phyloP scores from a whole-genome alignment of 2,888 invertebrate species.

The Amiota minor region DNA sequence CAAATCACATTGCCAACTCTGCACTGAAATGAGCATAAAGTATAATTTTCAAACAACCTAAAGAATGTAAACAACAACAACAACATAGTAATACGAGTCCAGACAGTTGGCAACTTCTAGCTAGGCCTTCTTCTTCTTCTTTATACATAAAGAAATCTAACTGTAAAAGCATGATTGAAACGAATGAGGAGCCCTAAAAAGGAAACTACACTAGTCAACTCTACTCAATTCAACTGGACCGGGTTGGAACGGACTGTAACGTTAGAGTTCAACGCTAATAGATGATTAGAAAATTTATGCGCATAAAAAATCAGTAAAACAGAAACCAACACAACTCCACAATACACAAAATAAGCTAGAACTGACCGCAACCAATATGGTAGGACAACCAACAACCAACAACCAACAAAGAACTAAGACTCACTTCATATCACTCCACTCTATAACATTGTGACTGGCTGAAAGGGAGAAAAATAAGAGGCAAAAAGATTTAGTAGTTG shows the following conservation, averaged over 20 bases:
- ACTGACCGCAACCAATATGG: slow-evolving; percentile 8
- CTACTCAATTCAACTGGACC: neutral
- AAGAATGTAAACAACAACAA: neutral
- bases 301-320: slow-evolving; percentile 22
- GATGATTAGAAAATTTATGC: slow-evolving; percentile 29
- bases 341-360: neutral
- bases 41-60: slow-evolving; percentile 6
- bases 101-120: neutral
- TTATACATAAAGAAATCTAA: slow-evolving; percentile 23
- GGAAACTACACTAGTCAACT: slow-evolving; percentile 9
- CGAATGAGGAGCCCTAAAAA: slow-evolving; percentile 14
- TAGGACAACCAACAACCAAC: no score
- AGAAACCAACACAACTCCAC: neutral
- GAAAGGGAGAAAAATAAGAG: no score
- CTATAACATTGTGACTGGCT: no score
- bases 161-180: slow-evolving; percentile 12
- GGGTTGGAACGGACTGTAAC: no score
- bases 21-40: slow-evolving; percentile 22
- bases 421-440: no score
- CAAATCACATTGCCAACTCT: slow-evolving; percentile 21
- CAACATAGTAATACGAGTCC: neutral
- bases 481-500: no score
- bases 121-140: neutral
- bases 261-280: slow-evolving; percentile 24
- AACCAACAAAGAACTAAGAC: no score